Evolutionary conservation across 2,888 invertebrate species (phyloP).

Genomic region (Selenia dentaria): DNA sequence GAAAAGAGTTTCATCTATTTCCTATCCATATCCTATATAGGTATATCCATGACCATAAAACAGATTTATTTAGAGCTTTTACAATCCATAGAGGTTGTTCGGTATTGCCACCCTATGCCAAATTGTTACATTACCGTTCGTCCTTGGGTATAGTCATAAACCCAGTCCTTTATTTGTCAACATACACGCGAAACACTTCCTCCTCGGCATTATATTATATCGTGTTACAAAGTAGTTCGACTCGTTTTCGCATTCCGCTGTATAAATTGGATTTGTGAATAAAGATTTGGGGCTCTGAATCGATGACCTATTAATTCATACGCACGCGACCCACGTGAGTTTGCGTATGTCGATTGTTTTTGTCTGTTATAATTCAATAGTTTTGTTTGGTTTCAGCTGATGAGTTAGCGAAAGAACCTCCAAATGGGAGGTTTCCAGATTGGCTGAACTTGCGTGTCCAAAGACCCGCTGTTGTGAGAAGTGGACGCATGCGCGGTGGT

Average conservation of each 20-base stretch:
- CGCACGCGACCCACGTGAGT: constrained; percentile 42
- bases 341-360: constrained; percentile 4
- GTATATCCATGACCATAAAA: background rate
- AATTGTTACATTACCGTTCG: constrained; percentile 44
- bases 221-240: constrained; percentile 64
- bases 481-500: constrained; percentile 65
- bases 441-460: constrained; percentile 75
- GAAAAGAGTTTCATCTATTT: too few relatives aligned
- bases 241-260: constrained; percentile 34
- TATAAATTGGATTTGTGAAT: constrained; percentile 35
- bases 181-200: constrained; percentile 63
- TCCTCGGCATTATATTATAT: constrained; percentile 46
- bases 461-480: constrained; percentile 53
- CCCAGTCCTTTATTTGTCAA: constrained; percentile 59
- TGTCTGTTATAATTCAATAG: constrained; percentile 1
- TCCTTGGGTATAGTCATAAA: constrained; percentile 50
- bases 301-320: constrained; percentile 49
- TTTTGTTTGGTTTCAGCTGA: constrained; percentile 61
- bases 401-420: constrained; percentile 75
- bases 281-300: constrained; percentile 44
- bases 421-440: constrained; percentile 70
- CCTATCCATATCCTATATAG: constrained; percentile 7
- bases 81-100: constrained; percentile 7
- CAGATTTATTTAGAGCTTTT: constrained; percentile 8
- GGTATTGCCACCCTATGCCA: constrained; percentile 28